Base-by-base conservation (phyloP, 2,797 vertebrate genomes). In the Corythornis leucogaster region DNA sequence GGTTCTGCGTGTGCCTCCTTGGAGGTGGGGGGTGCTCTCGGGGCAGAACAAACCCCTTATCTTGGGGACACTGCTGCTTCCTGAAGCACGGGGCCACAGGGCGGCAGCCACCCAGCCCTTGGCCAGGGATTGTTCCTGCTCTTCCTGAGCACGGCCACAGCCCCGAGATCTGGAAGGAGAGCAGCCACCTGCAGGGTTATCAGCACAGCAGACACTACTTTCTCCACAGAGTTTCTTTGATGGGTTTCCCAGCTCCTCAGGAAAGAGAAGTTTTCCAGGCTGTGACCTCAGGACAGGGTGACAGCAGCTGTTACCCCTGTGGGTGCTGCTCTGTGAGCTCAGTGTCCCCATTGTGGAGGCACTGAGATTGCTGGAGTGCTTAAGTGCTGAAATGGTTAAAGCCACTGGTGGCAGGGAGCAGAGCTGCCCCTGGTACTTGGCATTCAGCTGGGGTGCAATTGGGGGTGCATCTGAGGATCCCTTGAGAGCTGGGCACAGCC, bases 71-170 rank as follows among this genome's bases (percentile, higher is more conserved):
- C 33, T 12, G 50, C 31, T 1, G 18, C 38, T 68, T 68, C 83
- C 89, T 40, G 22, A 9, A 0, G 1, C 25, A 6, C 1, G 4
- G 46, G 14, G 50, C 40, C 0, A 2, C 0, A 1, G 51, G 4
- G 25, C 31, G 11, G 5, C 40, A 9, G 67, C 68, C 2, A 3
- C 33, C 43, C 35, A 68, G 62, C 14, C 48, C 69, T 38, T 5
- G 46, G 43, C 70, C 81, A 13, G 3, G 55, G 38, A 11, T 15
- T 81, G 63, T 13, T 74, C 55, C 63, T 74, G 61, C 61, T 85
- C 69, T 79, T 89, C 68, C 92, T 73, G 59, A 58, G 46, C 22
- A 1, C 10, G 70, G 66, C 70, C 86, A 40, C 0, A 3, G 50
- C 38, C 43, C 57, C 0, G 1, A 6, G 20, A 3, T 30, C 53